phyloP scores from a whole-genome alignment of 2,888 invertebrate genomes.

The Aelia acuminata region DNA sequence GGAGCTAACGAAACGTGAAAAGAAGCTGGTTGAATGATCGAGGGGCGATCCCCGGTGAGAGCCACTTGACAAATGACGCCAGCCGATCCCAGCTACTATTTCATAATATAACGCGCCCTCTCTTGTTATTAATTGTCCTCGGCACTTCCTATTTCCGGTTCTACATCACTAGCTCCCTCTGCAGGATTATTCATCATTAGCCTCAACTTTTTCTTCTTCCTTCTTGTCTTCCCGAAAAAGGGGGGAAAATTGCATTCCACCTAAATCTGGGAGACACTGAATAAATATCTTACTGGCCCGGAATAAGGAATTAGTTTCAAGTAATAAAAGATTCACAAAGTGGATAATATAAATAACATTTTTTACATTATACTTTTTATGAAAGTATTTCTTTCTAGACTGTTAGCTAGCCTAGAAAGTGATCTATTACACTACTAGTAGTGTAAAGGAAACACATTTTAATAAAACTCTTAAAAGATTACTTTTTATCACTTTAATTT shows the following conservation, averaged over 20 bases:
- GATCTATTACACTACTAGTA: too few relatives aligned
- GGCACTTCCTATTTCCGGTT: conserved; percentile 43
- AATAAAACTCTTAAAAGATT: too few relatives aligned
- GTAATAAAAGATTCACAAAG: too few relatives aligned
- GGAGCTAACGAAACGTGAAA: conserved; percentile 50
- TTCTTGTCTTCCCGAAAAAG: not conserved
- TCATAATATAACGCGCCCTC: conserved; percentile 48
- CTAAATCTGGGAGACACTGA: not conserved
- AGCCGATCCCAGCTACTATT: not conserved
- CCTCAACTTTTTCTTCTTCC: conserved; percentile 17
- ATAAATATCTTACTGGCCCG: not conserved
- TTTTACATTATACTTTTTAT: too few relatives aligned
- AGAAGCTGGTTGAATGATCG: conserved; percentile 47
- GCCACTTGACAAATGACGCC: conserved; percentile 45
- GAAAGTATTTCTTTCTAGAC: too few relatives aligned
- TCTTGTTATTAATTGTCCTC: conserved; percentile 53
- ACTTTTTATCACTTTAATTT: too few relatives aligned
- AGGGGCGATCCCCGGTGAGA: conserved; percentile 15
- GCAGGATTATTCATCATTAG: conserved; percentile 34
- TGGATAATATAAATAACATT: too few relatives aligned
- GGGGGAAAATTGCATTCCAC: conserved; percentile 23
- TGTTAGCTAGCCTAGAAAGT: too few relatives aligned
- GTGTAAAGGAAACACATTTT: too few relatives aligned
- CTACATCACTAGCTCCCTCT: not conserved
- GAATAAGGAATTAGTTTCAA: too few relatives aligned